Conservation (phyloP, 2,888 invertebrate species). For the Folsomia manolachei region DNA sequence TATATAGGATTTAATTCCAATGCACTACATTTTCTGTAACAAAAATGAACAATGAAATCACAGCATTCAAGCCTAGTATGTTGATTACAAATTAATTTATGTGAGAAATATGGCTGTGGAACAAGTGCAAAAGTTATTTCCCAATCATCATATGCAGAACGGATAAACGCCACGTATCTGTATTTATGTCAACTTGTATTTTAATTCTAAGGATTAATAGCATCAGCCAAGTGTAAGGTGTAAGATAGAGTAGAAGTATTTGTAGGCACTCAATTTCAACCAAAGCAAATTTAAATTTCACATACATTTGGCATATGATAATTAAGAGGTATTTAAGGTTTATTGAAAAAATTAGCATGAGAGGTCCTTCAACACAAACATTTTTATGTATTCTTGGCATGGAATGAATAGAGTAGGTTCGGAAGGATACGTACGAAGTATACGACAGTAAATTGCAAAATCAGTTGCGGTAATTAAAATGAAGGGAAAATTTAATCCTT, state of each 20-base stretch:
- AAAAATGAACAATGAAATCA: background rate
- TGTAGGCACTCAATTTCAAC: too few species aligned
- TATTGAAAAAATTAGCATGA: background rate
- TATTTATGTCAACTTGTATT: too few species aligned
- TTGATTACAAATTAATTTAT: background rate
- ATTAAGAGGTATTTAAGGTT: background rate
- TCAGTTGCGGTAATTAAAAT: conserved; percentile 8
- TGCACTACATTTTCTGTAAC: background rate
- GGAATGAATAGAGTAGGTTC: background rate
- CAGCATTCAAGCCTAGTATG: background rate
- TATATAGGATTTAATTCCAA: background rate
- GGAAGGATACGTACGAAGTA: background rate
- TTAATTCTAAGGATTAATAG: too few species aligned
- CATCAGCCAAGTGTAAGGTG: too few species aligned
- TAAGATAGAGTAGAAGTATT: too few species aligned
- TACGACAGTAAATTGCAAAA: background rate
- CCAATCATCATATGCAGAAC: background rate
- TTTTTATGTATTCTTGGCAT: background rate
- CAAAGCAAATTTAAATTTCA: background rate
- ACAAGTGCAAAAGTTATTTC: background rate
- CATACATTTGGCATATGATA: background rate
- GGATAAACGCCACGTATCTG: too few species aligned
- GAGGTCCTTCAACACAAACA: background rate
- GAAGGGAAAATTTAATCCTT: background rate
- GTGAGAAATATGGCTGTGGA: background rate